Evolutionary conservation across 2,797 vertebrate species (phyloP).

Genomic region (Esox masquinongy): DNA sequence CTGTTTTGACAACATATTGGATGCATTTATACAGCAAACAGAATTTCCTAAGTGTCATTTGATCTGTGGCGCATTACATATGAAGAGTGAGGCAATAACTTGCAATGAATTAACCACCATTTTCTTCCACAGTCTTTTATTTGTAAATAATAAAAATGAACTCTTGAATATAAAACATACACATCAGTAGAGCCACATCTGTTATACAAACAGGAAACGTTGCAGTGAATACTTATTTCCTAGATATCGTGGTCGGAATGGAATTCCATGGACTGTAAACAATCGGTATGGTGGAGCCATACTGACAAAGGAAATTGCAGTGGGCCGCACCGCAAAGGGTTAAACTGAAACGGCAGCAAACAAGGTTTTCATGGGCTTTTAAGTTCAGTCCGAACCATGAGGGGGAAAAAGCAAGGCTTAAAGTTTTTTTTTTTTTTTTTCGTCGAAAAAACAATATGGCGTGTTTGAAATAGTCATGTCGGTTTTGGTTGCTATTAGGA

Average conservation of each 20-base stretch:
- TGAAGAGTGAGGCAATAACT: background rate
- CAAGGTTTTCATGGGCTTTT: constrained; percentile 85
- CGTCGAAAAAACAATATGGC: constrained; percentile 33
- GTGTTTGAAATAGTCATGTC: constrained; percentile 51
- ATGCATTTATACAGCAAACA: no score
- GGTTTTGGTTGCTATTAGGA: constrained; percentile 46
- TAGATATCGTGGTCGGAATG: constrained; percentile 64
- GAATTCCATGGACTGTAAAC: constrained; percentile 82
- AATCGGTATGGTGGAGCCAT: constrained; percentile 80
- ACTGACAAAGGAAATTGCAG: constrained; percentile 83
- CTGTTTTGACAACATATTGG: no score
- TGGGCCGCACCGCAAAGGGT: constrained; percentile 80
- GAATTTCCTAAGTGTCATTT: no score
- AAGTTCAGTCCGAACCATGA: constrained; percentile 79
- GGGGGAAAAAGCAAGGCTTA: constrained; percentile 21
- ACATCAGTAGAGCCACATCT: constrained; percentile 84
- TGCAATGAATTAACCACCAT: constrained; percentile 8
- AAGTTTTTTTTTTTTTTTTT: constrained; percentile 21
- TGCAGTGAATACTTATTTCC: constrained; percentile 82
- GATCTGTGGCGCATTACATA: no score
- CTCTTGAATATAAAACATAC: constrained; percentile 87
- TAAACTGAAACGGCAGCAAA: constrained; percentile 95
- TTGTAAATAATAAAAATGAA: constrained; percentile 89
- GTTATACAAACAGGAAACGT: constrained; percentile 85
- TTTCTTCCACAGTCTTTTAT: constrained; percentile 84